phyloP scores from a whole-genome alignment of 2,888 invertebrate species.

The Pegoplata infirma region DNA sequence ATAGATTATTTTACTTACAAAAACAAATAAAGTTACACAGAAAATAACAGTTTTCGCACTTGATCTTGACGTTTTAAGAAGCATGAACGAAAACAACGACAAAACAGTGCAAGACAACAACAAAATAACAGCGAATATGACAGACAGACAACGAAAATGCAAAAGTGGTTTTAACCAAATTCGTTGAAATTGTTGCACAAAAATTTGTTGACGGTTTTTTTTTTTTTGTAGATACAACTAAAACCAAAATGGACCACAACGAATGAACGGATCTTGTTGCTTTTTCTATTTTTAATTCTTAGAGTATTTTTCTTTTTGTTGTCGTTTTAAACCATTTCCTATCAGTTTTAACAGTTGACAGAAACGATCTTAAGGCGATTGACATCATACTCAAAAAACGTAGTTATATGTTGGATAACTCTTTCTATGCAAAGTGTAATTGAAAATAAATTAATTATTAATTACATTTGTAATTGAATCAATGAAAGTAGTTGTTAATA shows the following conservation, averaged over 20 bases:
- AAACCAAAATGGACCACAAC: conserved; percentile 47
- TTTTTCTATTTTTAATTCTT: conserved; percentile 20
- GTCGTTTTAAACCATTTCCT: neutral
- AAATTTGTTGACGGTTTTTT: conserved; percentile 36
- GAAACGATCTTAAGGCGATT: too few species aligned
- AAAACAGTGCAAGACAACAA: too few species aligned
- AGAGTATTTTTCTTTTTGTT: conserved; percentile 3
- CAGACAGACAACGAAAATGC: conserved; percentile 44
- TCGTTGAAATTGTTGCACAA: conserved; percentile 60
- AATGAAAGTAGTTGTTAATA: too few species aligned
- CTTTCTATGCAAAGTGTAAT: too few species aligned
- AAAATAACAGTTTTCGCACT: conserved; percentile 65
- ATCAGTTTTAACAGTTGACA: too few species aligned
- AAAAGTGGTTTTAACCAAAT: conserved; percentile 66
- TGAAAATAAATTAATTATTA: too few species aligned
- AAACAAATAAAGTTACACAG: conserved; percentile 54
- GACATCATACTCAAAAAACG: too few species aligned
- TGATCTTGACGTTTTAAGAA: conserved; percentile 52
- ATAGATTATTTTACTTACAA: conserved; percentile 57
- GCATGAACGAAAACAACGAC: conserved; percentile 16
- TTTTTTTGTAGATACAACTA: too few species aligned
- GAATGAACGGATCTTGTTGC: conserved; percentile 47
- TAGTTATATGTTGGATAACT: too few species aligned
- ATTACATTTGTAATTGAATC: too few species aligned
- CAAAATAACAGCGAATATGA: conserved; percentile 9